Evolutionary conservation across 2,797 vertebrate species (phyloP), one percentile per base, ranked within the genome.

Genomic region (Gouania willdenowi): DNA sequence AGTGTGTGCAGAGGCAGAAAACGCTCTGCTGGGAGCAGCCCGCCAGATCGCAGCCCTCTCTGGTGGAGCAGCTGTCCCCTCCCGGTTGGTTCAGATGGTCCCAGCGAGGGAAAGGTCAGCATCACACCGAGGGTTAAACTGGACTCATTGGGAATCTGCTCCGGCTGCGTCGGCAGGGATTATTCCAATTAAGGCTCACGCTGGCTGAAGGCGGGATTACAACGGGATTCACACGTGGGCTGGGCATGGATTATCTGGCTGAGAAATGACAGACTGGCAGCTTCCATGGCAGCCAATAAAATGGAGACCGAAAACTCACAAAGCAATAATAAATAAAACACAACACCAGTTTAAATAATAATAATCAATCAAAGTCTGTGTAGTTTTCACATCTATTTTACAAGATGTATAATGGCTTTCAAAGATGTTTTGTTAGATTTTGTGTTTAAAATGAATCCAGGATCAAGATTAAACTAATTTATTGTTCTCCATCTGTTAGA

Each of bases 121-220:
- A 79, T 84, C 85, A 85, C 86, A 86, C 82, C 67, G 87, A 76
- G 88, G 87, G 88, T 89, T 90, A 90, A 89, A 90, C 83, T 86
- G 85, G 85, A 75, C 79, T 82, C 84, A 84, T 87, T 84, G 77
- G 65, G 80, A 66, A 77, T 77, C 84, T 87, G 84, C 84, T 79
- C 46, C 2, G 58, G 58, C 65, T 37, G 68, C 45, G 26, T 61
- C 77, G 68, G 76, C 79, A 37, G 83, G 87, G 85, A 83, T 87
- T 83, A 85, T 82, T 84, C 84, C 83, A 88, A 90, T 88, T 88
- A 89, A 79, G 84, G 72, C 74, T 87, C 86, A 84, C 32, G 84
- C 84, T 82, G 85, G 68, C 75, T 78, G 72, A 79, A 73, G 55
- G 80, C 37, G 50, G 77, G 79, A 79, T 81, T 82, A 82, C 77